Base-by-base conservation (phyloP, 2,113 vertebrate genomes). In the Lontra canadensis region DNA sequence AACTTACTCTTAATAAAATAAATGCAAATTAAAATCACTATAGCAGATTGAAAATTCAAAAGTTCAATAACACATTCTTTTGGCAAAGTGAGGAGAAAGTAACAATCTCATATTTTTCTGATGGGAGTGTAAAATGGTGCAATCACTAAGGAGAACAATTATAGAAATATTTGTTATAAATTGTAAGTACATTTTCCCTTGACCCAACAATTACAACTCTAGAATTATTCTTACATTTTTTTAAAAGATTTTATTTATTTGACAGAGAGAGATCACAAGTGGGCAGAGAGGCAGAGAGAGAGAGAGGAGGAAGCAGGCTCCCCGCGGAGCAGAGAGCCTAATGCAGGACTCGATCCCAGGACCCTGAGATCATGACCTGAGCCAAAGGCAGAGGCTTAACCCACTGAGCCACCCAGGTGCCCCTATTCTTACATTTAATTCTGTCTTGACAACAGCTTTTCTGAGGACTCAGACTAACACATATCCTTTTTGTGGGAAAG, bases 11-110 rank as follows among this genome's bases (percentile, higher is more conserved):
- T 61, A 39, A 42, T 80, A 83, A 82, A 0, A 23, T 44, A 91
- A 79, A 59, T 90, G 31, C 59, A 59, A 85, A 79, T 95, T 76
- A 90, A 95, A 83, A 90, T 85, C 47, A 85, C 21, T 69, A 39
- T 26, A 92, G 3, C 18, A 69, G 23, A 69, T 36, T 52, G 23
- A 78, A 90, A 90, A 90, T 44, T 25, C 29, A 57, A 25, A 80
- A 65, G 14, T 84, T 55, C 84, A 29, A 76, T 5, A 42, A 69
- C 29, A 90, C 7, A 44, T 15, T 52, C 4, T 84, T 84, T 59
- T 59, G 81, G 88, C 73, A 85, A 79, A 49, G 15, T 47, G 18
- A 95, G 9, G 39, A 85, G 71, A 85, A 69, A 85, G 5, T 44
- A 20, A 36, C 39, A 69, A 80, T 61, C 39, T 80, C 67, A 63